Evolutionary conservation across 2,113 vertebrate species (phyloP), one percentile per base, ranked within the genome.

Genomic region (Cololabis saira): DNA sequence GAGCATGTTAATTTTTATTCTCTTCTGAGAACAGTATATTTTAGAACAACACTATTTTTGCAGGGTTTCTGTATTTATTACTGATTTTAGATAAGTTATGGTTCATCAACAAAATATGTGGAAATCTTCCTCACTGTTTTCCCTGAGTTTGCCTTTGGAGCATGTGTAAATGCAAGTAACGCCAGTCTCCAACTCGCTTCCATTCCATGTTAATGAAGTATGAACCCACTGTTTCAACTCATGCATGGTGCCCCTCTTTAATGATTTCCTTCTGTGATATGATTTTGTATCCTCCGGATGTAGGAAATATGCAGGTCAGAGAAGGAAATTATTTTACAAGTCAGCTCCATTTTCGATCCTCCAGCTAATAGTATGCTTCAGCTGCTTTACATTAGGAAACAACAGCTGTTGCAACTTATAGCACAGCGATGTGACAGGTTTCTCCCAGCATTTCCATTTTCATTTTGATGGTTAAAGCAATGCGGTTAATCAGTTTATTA

Each of bases 261-360:
- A 67, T 81, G 53, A 69, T 54, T 55, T 53, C 16, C 30, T 47
- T 47, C 47, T 77, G 30, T 76, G 62, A 59, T 78, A 33, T 52
- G 22, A 63, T 68, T 70, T 44, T 71, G 67, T 61, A 68, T 54
- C 68, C 44, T 55, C 61, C 86, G 85, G 84, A 78, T 87, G 80
- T 80, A 74, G 71, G 52, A 48, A 78, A 78, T 82, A 81, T 63
- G 53, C 67, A 59, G 71, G 80, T 82, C 73, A 78, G 65, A 82
- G 71, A 61, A 73, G 71, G 63, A 70, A 67, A 71, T 79, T 11
- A 58, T 72, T 84, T 77, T 47, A 78, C 78, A 76, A 58, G 44
- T 79, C 47, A 48, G 68, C 71, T 76, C 54, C 41, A 71, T 55
- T 78, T 89, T 54, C 37, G 40, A 76, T 76, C 37, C 40, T 49